Conservation (phyloP, 1,140 invertebrate species). For the Orius insidiosus region DNA sequence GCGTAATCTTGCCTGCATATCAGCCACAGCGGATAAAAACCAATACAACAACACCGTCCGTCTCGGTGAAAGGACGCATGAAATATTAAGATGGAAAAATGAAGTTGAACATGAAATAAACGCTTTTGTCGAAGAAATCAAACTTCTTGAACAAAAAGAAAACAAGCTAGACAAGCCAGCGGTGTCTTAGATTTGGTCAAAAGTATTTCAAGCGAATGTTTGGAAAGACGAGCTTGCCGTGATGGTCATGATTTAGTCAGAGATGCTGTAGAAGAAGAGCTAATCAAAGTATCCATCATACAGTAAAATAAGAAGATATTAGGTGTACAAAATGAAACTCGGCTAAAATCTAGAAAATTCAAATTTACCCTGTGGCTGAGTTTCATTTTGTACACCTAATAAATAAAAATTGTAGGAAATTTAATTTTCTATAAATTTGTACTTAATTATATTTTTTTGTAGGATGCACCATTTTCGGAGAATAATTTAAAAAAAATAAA, state of each 20-base stretch:
- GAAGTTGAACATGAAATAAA: slow-evolving; percentile 45
- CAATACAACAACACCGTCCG: slow-evolving; percentile 44
- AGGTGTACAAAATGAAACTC: too few species aligned
- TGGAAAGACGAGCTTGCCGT: slow-evolving; percentile 52
- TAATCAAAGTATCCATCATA: slow-evolving; percentile 49
- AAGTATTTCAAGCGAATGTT: slow-evolving; percentile 40
- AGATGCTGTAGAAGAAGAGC: slow-evolving; percentile 62
- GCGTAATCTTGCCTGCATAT: slow-evolving; percentile 37
- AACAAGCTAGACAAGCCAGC: slow-evolving; percentile 41
- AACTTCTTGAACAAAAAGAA: slow-evolving; percentile 33
- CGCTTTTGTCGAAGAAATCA: slow-evolving; percentile 45
- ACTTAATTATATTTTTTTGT: too few species aligned
- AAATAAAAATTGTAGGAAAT: too few species aligned
- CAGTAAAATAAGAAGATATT: too few species aligned
- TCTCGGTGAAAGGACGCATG: slow-evolving; percentile 37
- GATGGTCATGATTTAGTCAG: slow-evolving; percentile 61
- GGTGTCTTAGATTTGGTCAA: slow-evolving; percentile 34
- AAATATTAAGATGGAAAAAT: slow-evolving; percentile 48
- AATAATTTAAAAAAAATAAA: too few species aligned
- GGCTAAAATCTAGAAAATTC: too few species aligned
- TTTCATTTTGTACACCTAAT: too few species aligned
- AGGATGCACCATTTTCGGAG: too few species aligned
- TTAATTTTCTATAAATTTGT: too few species aligned
- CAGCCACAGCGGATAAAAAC: slow-evolving; percentile 40
- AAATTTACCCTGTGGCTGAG: too few species aligned